Base-by-base conservation (phyloP, 2,113 vertebrate species). In the Leptosomus discolor region DNA sequence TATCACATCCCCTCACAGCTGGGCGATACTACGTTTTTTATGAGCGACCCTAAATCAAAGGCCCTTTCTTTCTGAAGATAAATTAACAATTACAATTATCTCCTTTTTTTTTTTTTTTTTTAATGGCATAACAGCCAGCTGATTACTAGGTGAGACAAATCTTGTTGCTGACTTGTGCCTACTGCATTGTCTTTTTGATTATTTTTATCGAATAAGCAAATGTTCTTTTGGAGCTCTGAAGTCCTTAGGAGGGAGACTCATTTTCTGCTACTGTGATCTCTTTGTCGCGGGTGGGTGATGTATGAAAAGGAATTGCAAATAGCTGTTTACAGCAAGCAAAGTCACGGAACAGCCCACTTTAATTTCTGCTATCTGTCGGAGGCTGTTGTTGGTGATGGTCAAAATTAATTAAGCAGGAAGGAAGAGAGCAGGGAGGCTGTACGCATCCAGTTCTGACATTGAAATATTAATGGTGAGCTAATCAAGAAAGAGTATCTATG, bases 321-420 rank as follows among this genome's bases (percentile, higher is more conserved):
- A 91, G 94, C 92, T 95, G 96, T 97, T 97, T 97, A 95, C 91
- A 92, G 89, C 94, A 79, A 82, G 95, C 86, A 85, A 91, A 97
- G 92, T 94, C 96, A 91, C 7, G 83, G 89, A 96, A 85, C 95
- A 96, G 89, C 96, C 95, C 80, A 87, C 94, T 97, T 92, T 94
- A 95, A 97, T 97, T 97, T 91, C 94, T 95, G 94, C 95, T 97
- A 68, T 95, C 96, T 95, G 77, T 92, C 7, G 34, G 95, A 92
- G 87, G 36, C 96, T 85, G 85, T 69, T 94, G 94, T 85, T 8
- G n/a, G 77, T 15, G 39, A 91, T 95, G 96, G 97, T 95, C 94
- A 94, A 96, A 95, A 97, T 96, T 97, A 97, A 97, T 97, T 97
- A 97, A 95, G 96, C 95, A 97, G 94, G 96, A 97, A 97, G 89